Conservation (phyloP, 1,140 invertebrate genomes). For the Polypedilum vanderplanki region DNA sequence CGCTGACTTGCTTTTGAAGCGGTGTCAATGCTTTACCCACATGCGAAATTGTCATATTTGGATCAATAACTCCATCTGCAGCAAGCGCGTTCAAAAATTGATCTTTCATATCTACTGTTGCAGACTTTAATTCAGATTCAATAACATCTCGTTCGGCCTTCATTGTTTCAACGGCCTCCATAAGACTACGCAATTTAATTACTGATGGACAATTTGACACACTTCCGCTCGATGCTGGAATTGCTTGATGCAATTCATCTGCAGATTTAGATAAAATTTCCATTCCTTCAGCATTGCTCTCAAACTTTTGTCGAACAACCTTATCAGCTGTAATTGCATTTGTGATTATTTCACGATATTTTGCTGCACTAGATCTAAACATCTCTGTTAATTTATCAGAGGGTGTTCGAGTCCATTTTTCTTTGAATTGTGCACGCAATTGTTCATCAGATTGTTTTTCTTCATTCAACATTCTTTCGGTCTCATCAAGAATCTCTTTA, state of each 20-base stretch:
- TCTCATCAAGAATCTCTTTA: constrained; percentile 91
- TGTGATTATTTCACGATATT: constrained; percentile 88
- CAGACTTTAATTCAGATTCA: constrained; percentile 78
- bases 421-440: constrained; percentile 82
- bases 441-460: constrained; percentile 87
- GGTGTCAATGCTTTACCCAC: constrained; percentile 74
- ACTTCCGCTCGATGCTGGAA: constrained; percentile 53
- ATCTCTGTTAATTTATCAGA: constrained; percentile 84
- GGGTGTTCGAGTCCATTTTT: constrained; percentile 82
- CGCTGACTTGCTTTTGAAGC: constrained; percentile 70
- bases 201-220: constrained; percentile 56
- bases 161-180: constrained; percentile 75
- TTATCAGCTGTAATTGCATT: constrained; percentile 72
- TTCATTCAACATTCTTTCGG: constrained; percentile 80
- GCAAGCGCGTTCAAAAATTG: constrained; percentile 72
- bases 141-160: constrained; percentile 85
- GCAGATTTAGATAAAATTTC: constrained; percentile 71
- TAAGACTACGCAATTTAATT: constrained; percentile 63
- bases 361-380: constrained; percentile 74
- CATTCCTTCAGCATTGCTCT: constrained; percentile 68
- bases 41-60: constrained; percentile 64
- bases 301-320: constrained; percentile 82
- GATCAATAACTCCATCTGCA: constrained; percentile 80
- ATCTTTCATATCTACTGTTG: constrained; percentile 77
- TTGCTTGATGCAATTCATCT: constrained; percentile 53